phyloP scores from a whole-genome alignment of 2,888 invertebrate species.

The Cephonodes hylas region DNA sequence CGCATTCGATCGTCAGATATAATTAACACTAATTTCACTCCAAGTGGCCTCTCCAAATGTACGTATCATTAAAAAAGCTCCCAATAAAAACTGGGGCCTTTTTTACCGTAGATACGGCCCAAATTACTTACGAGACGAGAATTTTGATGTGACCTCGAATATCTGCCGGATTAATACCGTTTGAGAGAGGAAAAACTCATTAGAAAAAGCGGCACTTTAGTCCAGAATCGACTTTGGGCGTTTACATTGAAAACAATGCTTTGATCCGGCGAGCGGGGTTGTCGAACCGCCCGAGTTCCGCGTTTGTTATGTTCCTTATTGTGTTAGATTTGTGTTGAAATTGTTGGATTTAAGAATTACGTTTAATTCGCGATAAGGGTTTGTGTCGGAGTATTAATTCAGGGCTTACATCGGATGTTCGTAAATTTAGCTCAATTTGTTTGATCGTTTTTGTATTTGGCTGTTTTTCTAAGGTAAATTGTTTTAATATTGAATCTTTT shows the following conservation, averaged over 20 bases:
- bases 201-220: conserved; percentile 31
- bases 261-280: conserved; percentile 18
- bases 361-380: background rate
- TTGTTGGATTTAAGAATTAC: background rate
- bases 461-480: too few species aligned
- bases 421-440: too few species aligned
- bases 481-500: too few species aligned
- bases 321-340: background rate
- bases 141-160: conserved; percentile 38
- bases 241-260: conserved; percentile 34
- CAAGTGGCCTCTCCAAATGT: background rate
- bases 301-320: background rate
- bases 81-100: conserved; percentile 20
- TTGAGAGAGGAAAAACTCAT: conserved; percentile 36
- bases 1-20: background rate
- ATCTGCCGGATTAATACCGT: conserved; percentile 22
- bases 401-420: too few species aligned
- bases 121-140: conserved; percentile 48
- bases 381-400: background rate
- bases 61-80: conserved; percentile 7
- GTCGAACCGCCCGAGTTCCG: background rate
- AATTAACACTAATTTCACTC: background rate
- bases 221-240: conserved; percentile 26
- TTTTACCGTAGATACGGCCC: conserved; percentile 22
- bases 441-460: too few species aligned